phyloP scores from a whole-genome alignment of 2,797 vertebrate species.

The Parauchenoglanis punctatus region DNA sequence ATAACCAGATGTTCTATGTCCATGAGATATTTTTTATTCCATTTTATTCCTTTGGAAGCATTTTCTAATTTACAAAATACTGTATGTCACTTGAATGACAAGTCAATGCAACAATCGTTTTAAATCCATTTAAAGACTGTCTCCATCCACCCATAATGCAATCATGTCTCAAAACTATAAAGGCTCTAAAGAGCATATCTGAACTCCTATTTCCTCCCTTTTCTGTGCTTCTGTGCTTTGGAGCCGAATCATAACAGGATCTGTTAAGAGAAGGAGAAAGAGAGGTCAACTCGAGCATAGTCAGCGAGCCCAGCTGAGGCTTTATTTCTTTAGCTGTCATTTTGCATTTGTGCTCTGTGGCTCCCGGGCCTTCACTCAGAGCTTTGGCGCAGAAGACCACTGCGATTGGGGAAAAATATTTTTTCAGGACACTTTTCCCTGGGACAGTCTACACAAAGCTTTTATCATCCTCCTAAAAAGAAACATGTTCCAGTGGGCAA shows the following conservation, averaged over 20 bases:
- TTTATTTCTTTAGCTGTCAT: conserved; percentile 77
- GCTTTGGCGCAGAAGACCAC: conserved; percentile 60
- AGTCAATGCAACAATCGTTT: conserved; percentile 23
- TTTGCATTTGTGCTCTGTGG: conserved; percentile 69
- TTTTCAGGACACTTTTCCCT: conserved; percentile 26
- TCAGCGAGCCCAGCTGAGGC: conserved; percentile 64
- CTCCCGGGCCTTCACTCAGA: conserved; percentile 66
- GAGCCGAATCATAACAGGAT: conserved; percentile 2
- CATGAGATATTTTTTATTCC: neutral
- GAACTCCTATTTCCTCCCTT: conserved; percentile 10
- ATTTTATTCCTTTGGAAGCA: neutral
- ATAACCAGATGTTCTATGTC: neutral
- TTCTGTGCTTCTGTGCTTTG: conserved; percentile 2
- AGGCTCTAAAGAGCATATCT: conserved; percentile 8
- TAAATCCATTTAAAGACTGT: conserved; percentile 21
- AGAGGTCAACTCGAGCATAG: conserved; percentile 63
- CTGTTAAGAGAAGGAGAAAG: conserved; percentile 56
- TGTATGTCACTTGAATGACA: conserved; percentile 18
- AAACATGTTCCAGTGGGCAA: conserved; percentile 72
- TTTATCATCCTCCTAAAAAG: conserved; percentile 70
- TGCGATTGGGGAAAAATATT: conserved; percentile 58
- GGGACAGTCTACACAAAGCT: conserved; percentile 58
- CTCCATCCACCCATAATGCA: conserved; percentile 5
- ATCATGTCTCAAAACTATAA: conserved; percentile 32
- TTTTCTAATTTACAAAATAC: conserved; percentile 9